Conservation (phyloP, 2,888 invertebrate genomes). For the Nemapogon koenigi region DNA sequence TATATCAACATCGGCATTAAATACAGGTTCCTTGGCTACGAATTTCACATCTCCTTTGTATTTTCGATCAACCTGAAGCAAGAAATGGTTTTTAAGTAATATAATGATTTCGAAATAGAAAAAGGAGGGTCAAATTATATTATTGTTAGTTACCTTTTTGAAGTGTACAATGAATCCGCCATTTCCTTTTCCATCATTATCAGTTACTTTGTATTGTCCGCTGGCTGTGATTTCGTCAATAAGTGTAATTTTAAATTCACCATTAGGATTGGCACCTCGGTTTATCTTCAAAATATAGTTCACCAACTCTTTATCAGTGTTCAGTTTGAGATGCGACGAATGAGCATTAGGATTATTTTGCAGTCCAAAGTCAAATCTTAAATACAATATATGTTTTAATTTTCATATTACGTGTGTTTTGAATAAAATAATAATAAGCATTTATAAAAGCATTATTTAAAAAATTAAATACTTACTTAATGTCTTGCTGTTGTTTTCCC, state of each 20-base stretch:
- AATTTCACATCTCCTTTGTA: constrained; percentile 69
- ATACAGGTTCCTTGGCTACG: constrained; percentile 63
- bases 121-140: background rate
- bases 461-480: constrained; percentile 52
- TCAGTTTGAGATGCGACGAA: constrained; percentile 60
- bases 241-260: constrained; percentile 62
- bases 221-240: constrained; percentile 68
- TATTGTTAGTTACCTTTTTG: constrained; percentile 37
- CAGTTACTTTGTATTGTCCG: constrained; percentile 67
- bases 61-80: constrained; percentile 58
- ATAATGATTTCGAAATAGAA: background rate
- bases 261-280: constrained; percentile 41
- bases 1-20: constrained; percentile 67
- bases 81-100: background rate
- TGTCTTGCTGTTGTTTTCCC: constrained; percentile 58
- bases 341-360: constrained; percentile 44
- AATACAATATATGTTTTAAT: background rate
- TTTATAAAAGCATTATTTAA: background rate
- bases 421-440: constrained; percentile 4
- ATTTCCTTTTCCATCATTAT: constrained; percentile 70
- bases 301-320: constrained; percentile 37
- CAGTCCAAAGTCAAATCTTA: constrained; percentile 51
- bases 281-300: constrained; percentile 55
- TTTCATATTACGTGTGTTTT: background rate
- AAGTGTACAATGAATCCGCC: constrained; percentile 65